phyloP scores from a whole-genome alignment of 2,113 vertebrate genomes.

The Seriola rivoliana region DNA sequence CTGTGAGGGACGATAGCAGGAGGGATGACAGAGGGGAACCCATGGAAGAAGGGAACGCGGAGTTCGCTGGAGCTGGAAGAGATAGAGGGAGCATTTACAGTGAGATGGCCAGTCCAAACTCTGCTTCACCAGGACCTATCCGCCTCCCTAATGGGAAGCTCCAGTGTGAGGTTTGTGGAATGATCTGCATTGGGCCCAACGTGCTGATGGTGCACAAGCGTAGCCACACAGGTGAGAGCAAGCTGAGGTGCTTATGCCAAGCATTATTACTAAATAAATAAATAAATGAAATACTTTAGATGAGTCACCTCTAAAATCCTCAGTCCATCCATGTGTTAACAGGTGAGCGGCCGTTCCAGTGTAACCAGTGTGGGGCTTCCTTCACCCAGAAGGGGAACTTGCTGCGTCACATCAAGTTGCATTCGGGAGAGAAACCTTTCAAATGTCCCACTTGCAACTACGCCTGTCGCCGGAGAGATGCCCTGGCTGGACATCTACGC shows the following conservation, averaged over 20 bases:
- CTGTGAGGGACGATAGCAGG: conserved; percentile 74
- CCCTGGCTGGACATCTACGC: conserved; percentile 94
- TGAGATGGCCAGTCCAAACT: conserved; percentile 87
- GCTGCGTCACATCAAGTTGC: conserved; percentile 96
- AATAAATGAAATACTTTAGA: not conserved
- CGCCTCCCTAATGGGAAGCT: conserved; percentile 95
- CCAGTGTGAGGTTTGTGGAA: conserved; percentile 95
- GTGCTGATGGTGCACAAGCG: conserved; percentile 99
- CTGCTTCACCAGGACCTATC: conserved; percentile 91
- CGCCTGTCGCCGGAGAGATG: conserved; percentile 93
- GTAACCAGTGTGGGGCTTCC: conserved; percentile 97
- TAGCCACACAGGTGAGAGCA: conserved; percentile 94
- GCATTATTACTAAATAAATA: not conserved
- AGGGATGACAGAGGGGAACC: conserved; percentile 84
- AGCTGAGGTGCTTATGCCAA: not conserved
- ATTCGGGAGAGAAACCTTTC: conserved; percentile 98
- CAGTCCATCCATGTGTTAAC: conserved; percentile 30
- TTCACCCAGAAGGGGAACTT: conserved; percentile 99
- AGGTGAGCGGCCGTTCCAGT: conserved; percentile 97
- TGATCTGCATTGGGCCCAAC: conserved; percentile 97
- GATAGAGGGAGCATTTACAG: conserved; percentile 87
- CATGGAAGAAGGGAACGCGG: conserved; percentile 81
- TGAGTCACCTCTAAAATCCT: not conserved
- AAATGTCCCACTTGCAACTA: conserved; percentile 97
- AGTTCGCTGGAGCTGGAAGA: conserved; percentile 77